Conservation (phyloP, 2,113 vertebrate genomes). For the Eclectus roratus region DNA sequence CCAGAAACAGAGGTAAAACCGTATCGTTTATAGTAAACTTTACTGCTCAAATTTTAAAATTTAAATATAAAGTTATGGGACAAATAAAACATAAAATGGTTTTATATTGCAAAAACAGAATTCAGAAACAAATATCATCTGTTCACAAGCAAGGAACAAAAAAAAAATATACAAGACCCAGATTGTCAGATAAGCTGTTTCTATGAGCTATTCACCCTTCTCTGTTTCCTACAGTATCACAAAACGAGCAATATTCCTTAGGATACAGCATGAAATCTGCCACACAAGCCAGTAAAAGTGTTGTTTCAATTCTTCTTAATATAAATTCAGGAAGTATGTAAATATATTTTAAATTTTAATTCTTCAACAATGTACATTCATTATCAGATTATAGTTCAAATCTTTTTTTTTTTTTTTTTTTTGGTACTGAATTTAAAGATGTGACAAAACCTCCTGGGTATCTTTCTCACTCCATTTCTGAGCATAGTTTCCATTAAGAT, state of each 20-base stretch:
- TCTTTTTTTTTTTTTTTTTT: neutral
- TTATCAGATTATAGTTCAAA: slow-evolving; percentile 44
- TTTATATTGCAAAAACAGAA: neutral
- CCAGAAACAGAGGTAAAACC: neutral
- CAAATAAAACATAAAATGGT: neutral
- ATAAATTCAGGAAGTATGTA: slow-evolving; percentile 28
- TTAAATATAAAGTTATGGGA: neutral
- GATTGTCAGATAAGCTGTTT: neutral
- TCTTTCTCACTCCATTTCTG: slow-evolving; percentile 35
- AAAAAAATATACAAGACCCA: neutral
- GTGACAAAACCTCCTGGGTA: slow-evolving; percentile 32
- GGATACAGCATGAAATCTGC: neutral
- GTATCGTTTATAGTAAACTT: neutral
- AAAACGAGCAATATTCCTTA: neutral
- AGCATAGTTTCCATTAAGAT: slow-evolving; percentile 54
- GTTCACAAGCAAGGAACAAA: neutral
- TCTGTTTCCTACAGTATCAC: neutral
- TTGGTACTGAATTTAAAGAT: slow-evolving; percentile 45
- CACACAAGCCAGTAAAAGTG: neutral
- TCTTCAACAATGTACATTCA: slow-evolving; percentile 50
- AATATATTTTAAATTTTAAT: slow-evolving; percentile 58
- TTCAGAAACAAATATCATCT: neutral
- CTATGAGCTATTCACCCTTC: neutral
- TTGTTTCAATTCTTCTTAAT: slow-evolving; percentile 42
- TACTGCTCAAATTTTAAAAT: neutral